A percentile compares a stretch with the other conserved stretches of the same genome.
Evolutionary conservation across 1,140 invertebrate species (phyloP).

Genomic region (Sipha flava): DNA sequence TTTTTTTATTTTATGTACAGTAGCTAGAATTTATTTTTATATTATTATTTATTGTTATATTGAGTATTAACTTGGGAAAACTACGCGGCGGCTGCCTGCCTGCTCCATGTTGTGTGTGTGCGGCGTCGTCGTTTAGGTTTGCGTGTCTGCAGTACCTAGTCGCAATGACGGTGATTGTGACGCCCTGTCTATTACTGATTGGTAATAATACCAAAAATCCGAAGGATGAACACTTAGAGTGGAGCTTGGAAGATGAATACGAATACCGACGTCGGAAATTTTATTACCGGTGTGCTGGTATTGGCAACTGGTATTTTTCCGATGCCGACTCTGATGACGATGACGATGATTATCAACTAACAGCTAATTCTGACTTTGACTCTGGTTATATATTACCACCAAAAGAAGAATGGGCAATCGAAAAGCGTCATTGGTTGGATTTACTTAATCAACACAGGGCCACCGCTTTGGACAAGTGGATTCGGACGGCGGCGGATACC

Average conservation of each 20-base stretch:
- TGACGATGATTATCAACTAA: not conserved
- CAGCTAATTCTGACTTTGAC: not conserved
- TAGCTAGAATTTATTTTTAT: not conserved
- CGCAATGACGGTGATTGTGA: slow-evolving; percentile 57
- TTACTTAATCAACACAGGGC: slow-evolving; percentile 51
- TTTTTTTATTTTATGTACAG: too few relatives aligned
- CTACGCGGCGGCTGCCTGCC: not conserved
- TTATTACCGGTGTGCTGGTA: not conserved
- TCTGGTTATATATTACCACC: not conserved
- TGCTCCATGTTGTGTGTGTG: slow-evolving; percentile 30
- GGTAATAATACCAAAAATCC: not conserved
- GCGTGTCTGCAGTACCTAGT: slow-evolving; percentile 80
- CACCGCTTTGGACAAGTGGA: slow-evolving; percentile 83
- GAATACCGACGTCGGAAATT: not conserved
- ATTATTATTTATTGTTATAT: not conserved
- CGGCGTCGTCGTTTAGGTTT: slow-evolving; percentile 49
- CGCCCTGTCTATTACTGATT: not conserved
- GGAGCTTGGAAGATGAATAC: slow-evolving; percentile 3
- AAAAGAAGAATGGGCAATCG: not conserved
- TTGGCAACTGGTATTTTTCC: not conserved
- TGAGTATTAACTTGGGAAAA: not conserved
- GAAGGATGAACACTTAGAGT: not conserved
- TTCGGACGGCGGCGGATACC: slow-evolving; percentile 80
- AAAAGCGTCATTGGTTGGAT: not conserved
- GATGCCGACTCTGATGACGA: not conserved